These are phyloP conservation scores for Tuberolachnus salignus DNA, from an alignment of 2,888 invertebrate species.

Conservation along the genomic window DNA sequence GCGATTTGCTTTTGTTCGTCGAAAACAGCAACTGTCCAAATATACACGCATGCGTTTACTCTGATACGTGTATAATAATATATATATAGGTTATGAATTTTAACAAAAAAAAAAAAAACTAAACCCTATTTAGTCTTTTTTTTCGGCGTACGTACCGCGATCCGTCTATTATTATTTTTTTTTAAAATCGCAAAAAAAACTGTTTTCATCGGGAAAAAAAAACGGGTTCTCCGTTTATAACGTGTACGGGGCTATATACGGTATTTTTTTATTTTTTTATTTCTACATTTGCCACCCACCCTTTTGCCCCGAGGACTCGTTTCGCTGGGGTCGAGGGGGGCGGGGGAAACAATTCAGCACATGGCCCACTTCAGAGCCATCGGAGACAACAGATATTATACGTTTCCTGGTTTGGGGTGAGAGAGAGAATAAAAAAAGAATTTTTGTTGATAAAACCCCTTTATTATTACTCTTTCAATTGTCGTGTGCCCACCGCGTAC, in stretches of 20 bases:
- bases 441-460: constrained; percentile 54
- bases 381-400: constrained; percentile 54
- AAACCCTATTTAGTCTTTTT: constrained; percentile 46
- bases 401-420: constrained; percentile 44
- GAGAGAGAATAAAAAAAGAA: constrained; percentile 1
- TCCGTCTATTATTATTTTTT: constrained; percentile 54
- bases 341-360: constrained; percentile 50
- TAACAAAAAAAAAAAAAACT: constrained; percentile 35
- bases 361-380: constrained; percentile 56
- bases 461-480: constrained; percentile 54
- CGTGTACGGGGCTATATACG: neutral
- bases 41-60: constrained; percentile 19
- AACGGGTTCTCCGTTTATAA: constrained; percentile 40
- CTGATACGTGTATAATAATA: neutral
- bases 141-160: neutral
- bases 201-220: constrained; percentile 46
- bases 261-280: constrained; percentile 10
- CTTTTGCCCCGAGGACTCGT: constrained; percentile 45
- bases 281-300: constrained; percentile 38
- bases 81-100: constrained; percentile 35
- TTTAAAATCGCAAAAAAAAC: constrained; percentile 37
- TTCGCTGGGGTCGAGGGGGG: neutral
- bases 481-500: constrained; percentile 39
- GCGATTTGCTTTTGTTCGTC: neutral
- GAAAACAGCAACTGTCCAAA: constrained; percentile 52